These are phyloP conservation scores for Paedocypris sp. DNA, from an alignment of 2,113 vertebrate species.

Conservation along the genomic window DNA sequence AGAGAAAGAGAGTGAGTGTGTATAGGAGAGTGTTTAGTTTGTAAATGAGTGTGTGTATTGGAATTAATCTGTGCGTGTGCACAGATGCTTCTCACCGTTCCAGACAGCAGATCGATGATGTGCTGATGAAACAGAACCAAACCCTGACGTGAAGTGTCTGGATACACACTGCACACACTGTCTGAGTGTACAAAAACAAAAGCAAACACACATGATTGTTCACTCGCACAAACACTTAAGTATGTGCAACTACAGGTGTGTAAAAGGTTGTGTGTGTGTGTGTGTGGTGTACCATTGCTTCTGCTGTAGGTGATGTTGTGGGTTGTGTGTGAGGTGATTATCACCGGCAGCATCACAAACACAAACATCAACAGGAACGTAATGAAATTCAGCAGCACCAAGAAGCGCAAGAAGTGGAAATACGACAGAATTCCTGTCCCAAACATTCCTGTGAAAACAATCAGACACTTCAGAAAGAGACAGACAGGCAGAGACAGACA, in stretches of 20 bases:
- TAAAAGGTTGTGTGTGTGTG: not conserved
- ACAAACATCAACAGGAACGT: constrained; percentile 83
- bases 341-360: constrained; percentile 73
- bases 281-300: constrained; percentile 30
- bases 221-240: not conserved
- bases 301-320: constrained; percentile 60
- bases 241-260: not conserved
- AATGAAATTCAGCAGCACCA: constrained; percentile 81
- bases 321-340: constrained; percentile 53
- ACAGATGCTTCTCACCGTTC: constrained; percentile 26
- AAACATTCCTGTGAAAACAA: constrained; percentile 70
- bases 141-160: constrained; percentile 50
- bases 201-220: not conserved
- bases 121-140: constrained; percentile 77
- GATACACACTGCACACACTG: constrained; percentile 61
- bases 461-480: not conserved
- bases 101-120: constrained; percentile 78
- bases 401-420: constrained; percentile 89
- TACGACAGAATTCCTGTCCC: constrained; percentile 89
- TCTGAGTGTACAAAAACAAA: constrained; percentile 51
- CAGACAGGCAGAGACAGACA: not conserved
- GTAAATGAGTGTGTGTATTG: no score
- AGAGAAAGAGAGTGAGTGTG: no score
- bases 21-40: no score
- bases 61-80: not conserved